phyloP scores from a whole-genome alignment of 2,888 invertebrate species.

The Cacoxenus indagator region DNA sequence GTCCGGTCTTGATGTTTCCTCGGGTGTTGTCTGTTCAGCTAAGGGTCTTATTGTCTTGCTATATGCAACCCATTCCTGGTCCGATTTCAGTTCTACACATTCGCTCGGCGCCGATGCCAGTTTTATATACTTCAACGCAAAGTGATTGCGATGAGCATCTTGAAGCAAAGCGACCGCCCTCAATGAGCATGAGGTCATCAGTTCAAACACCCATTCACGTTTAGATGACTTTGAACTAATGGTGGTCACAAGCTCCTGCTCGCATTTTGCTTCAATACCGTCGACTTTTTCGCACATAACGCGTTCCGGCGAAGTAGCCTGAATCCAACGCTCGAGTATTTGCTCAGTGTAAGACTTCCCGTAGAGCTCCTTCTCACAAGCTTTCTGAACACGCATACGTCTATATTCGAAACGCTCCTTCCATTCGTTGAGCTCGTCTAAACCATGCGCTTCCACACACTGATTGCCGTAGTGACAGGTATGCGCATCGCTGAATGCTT shows the following conservation, averaged over 20 bases:
- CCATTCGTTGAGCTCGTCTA: slow-evolving; percentile 81
- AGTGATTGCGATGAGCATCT: slow-evolving; percentile 79
- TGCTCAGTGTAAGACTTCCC: slow-evolving; percentile 76
- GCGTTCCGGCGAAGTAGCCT: slow-evolving; percentile 75
- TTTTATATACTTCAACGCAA: slow-evolving; percentile 74
- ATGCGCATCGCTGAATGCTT: slow-evolving; percentile 73
- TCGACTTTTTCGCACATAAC: slow-evolving; percentile 77
- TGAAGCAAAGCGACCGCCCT: slow-evolving; percentile 78
- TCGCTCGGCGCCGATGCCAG: slow-evolving; percentile 40
- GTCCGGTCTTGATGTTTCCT: slow-evolving; percentile 28
- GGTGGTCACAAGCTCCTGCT: slow-evolving; percentile 75
- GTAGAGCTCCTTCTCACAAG: slow-evolving; percentile 78
- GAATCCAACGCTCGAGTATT: slow-evolving; percentile 76
- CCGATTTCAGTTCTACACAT: slow-evolving; percentile 71
- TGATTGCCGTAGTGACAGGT: slow-evolving; percentile 79
- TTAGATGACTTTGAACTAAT: slow-evolving; percentile 76
- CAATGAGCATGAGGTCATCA: slow-evolving; percentile 72
- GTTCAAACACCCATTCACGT: slow-evolving; percentile 76
- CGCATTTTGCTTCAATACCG: slow-evolving; percentile 74
- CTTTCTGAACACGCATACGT: slow-evolving; percentile 75
- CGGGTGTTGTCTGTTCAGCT: slow-evolving; percentile 19
- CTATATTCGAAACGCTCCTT: slow-evolving; percentile 79
- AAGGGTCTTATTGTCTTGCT: slow-evolving; percentile 17
- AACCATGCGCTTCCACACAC: slow-evolving; percentile 82
- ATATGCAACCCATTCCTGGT: slow-evolving; percentile 73